Base-by-base conservation (phyloP, 2,113 vertebrate genomes). In the Bubo bubo region DNA sequence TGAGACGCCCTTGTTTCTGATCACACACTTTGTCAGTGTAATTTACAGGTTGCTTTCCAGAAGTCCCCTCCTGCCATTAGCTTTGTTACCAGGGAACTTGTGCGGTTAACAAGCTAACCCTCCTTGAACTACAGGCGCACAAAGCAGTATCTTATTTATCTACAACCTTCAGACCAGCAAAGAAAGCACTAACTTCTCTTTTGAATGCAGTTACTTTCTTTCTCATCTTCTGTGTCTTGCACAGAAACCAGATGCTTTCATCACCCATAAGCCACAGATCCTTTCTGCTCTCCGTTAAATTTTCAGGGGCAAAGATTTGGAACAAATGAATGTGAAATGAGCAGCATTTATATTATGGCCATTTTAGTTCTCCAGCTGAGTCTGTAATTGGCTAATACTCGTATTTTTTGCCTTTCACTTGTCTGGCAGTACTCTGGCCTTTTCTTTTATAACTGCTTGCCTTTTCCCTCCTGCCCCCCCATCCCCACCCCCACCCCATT, bases 251-350 rank as follows among this genome's bases (percentile, higher is more conserved):
- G 66, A 58, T 22, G 27, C 67, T 92, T 92, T 95, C 67, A 92
- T 90, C 77, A 59, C 45, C 13, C 39, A 20, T 39, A 64, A 92
- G 81, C 39, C 66, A 92, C 4, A 1, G 72, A 64, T 35, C 63
- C 77, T 85, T 83, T 87, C 77, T 62, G 56, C 62, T 88, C 55
- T 73, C 59, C 60, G 49, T 59, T 79, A 84, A 64, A 68, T 64
- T 90, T 92, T 84, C 81, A 67, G 52, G 63, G 59, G 67, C 62
- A 72, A 92, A 94, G 79, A 90, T 91, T 90, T 59, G 66, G 82
- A 87, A 84, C 92, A 92, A 93, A 92, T 86, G 60, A 74, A 94
- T 80, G 82, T 68, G 59, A 76, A 84, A 92, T 80, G 76, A 92
- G 76, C 55, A 92, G 86, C 72, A 74, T 79, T 74, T 92, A 43